A percentile compares a stretch with the other conserved stretches of the same genome.
Evolutionary conservation across 2,113 vertebrate species (phyloP).

Genomic region (Todiramphus chloris): DNA sequence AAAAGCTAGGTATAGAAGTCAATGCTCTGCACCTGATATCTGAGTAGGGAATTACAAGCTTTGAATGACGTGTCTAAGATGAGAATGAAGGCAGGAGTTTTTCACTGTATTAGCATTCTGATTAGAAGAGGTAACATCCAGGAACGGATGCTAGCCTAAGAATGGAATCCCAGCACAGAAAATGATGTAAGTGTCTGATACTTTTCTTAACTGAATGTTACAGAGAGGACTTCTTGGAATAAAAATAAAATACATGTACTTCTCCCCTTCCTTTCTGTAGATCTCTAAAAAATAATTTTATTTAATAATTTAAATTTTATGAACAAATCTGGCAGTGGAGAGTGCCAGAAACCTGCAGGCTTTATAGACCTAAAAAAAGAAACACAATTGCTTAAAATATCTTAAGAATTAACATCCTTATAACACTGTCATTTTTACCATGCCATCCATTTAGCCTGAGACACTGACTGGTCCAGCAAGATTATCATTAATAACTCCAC

Average conservation of each 20-base stretch:
- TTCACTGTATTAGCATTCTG: neutral
- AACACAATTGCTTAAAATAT: neutral
- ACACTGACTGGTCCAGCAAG: conserved; percentile 61
- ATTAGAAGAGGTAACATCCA: neutral
- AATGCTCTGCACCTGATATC: neutral
- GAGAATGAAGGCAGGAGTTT: neutral
- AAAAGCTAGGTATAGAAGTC: neutral
- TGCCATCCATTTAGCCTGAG: conserved; percentile 68
- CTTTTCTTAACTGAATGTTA: neutral
- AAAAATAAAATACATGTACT: neutral
- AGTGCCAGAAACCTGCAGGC: neutral
- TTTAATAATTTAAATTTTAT: neutral
- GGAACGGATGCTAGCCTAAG: neutral
- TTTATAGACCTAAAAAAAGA: neutral
- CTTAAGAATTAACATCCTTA: neutral
- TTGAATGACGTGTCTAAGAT: neutral
- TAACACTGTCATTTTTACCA: neutral
- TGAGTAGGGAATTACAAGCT: neutral
- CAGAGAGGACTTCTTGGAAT: neutral
- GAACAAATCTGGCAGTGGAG: neutral
- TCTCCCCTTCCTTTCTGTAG: accelerated
- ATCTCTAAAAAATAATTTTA: neutral
- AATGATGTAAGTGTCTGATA: neutral
- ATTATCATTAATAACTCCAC: conserved; percentile 82
- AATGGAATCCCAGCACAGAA: neutral